A percentile compares a stretch with the other conserved stretches of the same genome.
Conservation (phyloP, 2,888 invertebrate species). For the Parnassius apollo region DNA sequence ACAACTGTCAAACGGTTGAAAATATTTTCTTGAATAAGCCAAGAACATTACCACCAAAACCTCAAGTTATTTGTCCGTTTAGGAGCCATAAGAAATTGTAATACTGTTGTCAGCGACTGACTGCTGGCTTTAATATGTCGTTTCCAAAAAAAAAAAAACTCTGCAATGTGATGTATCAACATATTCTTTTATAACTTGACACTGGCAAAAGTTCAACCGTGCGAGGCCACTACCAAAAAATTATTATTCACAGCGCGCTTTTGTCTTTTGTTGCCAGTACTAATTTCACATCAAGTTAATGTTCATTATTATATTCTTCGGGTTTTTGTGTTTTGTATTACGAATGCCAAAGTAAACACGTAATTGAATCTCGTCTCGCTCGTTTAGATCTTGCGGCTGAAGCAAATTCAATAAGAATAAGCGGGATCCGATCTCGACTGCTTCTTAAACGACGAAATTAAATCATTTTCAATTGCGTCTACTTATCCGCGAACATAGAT, state of each 20-base stretch:
- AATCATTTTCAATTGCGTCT: conserved; percentile 18
- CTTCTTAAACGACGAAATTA: conserved; percentile 19
- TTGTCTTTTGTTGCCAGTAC: background rate
- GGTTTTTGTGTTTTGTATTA: conserved; percentile 1
- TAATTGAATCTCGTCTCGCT: conserved; percentile 18
- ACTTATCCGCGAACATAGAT: background rate
- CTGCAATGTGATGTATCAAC: too few relatives aligned
- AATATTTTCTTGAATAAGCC: too few relatives aligned
- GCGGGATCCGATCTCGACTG: conserved; percentile 6
- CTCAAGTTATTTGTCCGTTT: too few relatives aligned
- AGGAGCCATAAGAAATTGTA: too few relatives aligned
- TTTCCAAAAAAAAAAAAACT: too few relatives aligned
- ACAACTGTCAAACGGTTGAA: too few relatives aligned
- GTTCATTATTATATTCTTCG: background rate
- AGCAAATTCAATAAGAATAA: conserved; percentile 24
- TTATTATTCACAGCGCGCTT: background rate
- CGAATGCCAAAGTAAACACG: conserved; percentile 14
- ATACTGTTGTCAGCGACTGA: too few relatives aligned
- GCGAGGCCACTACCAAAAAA: background rate
- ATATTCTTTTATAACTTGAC: too few relatives aligned
- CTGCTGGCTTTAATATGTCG: too few relatives aligned
- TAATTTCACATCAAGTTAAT: conserved; percentile 15
- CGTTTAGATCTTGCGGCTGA: conserved; percentile 13
- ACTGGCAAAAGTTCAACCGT: too few relatives aligned
- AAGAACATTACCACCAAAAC: too few relatives aligned